phyloP scores from a whole-genome alignment of 1,140 invertebrate genomes.

The Brachionus calyciflorus region DNA sequence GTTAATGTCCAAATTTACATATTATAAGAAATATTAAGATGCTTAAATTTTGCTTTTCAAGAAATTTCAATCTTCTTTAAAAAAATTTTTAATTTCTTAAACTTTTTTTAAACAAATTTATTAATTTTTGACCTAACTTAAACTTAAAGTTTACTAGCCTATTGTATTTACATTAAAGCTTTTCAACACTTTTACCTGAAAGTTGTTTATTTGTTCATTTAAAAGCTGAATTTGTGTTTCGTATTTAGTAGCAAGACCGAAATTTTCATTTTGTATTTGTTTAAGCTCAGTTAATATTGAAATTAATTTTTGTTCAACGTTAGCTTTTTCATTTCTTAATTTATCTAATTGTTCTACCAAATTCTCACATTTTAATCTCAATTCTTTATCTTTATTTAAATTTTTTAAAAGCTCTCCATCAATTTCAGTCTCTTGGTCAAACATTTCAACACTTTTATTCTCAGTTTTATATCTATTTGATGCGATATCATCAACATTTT shows the following conservation, averaged over 20 bases:
- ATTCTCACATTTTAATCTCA: background rate
- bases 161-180: too few species aligned
- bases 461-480: background rate
- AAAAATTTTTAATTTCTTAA: too few species aligned
- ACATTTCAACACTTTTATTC: background rate
- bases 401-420: conserved; percentile 1
- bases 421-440: background rate
- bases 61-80: too few species aligned
- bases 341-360: background rate
- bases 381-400: conserved; percentile 33
- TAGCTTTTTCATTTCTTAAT: background rate
- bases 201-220: conserved; percentile 34
- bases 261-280: conserved; percentile 26
- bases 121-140: too few species aligned
- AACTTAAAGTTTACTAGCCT: too few species aligned
- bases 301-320: conserved; percentile 13
- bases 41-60: too few species aligned
- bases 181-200: background rate
- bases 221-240: conserved; percentile 36
- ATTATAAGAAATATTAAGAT: too few species aligned
- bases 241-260: background rate
- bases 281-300: conserved; percentile 1
- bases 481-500: background rate
- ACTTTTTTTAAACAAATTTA: too few species aligned
- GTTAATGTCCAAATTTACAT: too few species aligned